Evolutionary conservation across 1,140 invertebrate genomes (phyloP), one percentile per base, ranked within the genome.

Genomic region (Drosophila punjabiensis): DNA sequence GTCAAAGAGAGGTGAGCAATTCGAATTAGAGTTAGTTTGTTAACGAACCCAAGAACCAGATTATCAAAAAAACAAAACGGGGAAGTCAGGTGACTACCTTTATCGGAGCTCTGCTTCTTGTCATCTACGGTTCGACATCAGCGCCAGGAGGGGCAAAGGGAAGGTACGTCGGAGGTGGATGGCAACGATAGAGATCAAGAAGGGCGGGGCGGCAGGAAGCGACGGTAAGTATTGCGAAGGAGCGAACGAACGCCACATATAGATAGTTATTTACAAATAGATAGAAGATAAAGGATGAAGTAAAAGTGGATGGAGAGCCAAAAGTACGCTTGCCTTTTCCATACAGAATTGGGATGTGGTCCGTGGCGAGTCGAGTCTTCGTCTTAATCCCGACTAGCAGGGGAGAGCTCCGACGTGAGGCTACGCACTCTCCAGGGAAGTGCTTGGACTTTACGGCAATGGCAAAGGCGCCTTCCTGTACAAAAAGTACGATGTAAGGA

Each of bases 361-460:
- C 98, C 53, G 98, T 98, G 9, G 97, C 96, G 47, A 99, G 94
- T 76, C 98, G 96, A 32, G 96, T 96, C 83, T 98, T 97, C 53
- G 98, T 98, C 94, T 99, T 99, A 76, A 99, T 99, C 45, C 98
- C 99, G 70, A 99, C 98, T 32, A 99, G 94, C 20, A 99, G 94
- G 4, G 99, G 99, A 71, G 98, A 99, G 73, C 99, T 99, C 92
- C 99, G 95, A 68, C 99, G 95, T 4, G 99, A 98, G 10, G 98
- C 98, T 16, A 99, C 98, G 94, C 98, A 98, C 95, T 99, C 98
- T 75, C 98, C 98, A 8, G 99, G 99, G 93, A 98, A 99, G 92
- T 97, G 95, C 81, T 96, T 96, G 79, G 98, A 99, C 94, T 99
- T 99, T 93, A 99, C 98, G 83, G 97, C 98, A 53, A 99, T 94